phyloP scores from a whole-genome alignment of 2,797 vertebrate genomes.

The Paguma larvata region DNA sequence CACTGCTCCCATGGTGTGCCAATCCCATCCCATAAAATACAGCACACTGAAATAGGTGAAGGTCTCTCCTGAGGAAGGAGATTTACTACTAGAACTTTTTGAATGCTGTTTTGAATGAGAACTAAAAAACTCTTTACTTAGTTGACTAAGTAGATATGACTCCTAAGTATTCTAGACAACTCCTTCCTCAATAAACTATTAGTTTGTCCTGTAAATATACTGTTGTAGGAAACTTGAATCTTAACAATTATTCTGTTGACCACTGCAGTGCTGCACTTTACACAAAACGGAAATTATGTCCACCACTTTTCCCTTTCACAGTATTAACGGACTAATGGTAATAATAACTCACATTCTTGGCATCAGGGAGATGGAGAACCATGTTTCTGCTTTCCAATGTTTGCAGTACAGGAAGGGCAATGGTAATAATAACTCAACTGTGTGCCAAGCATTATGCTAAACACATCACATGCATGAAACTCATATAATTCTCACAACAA shows the following conservation, averaged over 20 bases:
- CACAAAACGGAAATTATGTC: not conserved
- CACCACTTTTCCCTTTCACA: not conserved
- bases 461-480: not conserved
- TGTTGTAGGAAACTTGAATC: not conserved
- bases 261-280: not conserved
- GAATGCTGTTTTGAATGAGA: conserved; percentile 19
- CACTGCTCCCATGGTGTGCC: not conserved
- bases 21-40: not conserved
- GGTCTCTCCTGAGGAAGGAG: not conserved
- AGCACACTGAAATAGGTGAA: not conserved
- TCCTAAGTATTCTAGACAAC: not conserved
- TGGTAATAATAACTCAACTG: not conserved
- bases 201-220: not conserved
- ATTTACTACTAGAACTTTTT: not conserved
- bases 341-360: not conserved
- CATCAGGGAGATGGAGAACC: too few relatives aligned
- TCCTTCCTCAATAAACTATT: not conserved
- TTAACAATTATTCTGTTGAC: not conserved
- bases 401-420: too few relatives aligned
- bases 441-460: too few relatives aligned
- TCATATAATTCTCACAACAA: not conserved
- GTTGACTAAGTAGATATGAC: not conserved
- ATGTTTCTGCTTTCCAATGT: too few relatives aligned
- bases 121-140: not conserved
- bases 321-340: not conserved